phyloP scores from a whole-genome alignment of 2,797 vertebrate genomes.

The Chelon auratus region DNA sequence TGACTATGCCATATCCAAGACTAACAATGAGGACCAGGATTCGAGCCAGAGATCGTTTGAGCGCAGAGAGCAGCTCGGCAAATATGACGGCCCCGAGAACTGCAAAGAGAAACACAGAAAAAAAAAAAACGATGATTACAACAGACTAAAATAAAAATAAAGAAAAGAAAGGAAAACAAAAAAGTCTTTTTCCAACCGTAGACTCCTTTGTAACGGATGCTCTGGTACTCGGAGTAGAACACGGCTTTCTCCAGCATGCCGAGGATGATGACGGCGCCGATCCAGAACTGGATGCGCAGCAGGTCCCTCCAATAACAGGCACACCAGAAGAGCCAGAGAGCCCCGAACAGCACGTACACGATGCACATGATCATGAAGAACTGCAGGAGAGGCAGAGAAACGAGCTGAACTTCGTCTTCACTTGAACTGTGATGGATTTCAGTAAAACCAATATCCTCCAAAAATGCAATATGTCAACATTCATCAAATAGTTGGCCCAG shows the following conservation, averaged over 20 bases:
- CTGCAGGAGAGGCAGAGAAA: constrained; percentile 45
- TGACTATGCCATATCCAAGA: constrained; percentile 96
- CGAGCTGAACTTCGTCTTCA: neutral
- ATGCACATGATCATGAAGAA: constrained; percentile 96
- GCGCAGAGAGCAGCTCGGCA: constrained; percentile 93
- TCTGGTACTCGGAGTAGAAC: constrained; percentile 96
- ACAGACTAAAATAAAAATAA: neutral
- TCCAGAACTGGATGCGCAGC: constrained; percentile 96
- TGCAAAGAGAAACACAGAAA: constrained; percentile 64
- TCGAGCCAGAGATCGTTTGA: constrained; percentile 94
- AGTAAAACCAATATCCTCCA: too few species aligned
- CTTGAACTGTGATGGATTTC: too few species aligned
- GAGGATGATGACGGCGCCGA: constrained; percentile 93
- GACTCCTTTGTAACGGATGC: constrained; percentile 92
- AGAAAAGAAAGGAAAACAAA: neutral
- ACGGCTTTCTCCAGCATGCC: constrained; percentile 97
- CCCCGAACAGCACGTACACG: constrained; percentile 93
- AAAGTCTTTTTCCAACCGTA: constrained; percentile 81
- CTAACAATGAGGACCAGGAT: constrained; percentile 96
- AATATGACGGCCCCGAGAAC: constrained; percentile 93
- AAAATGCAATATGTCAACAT: neutral
- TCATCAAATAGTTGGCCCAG: neutral
- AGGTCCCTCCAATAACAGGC: constrained; percentile 95
- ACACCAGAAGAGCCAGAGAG: constrained; percentile 95
- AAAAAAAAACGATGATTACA: rapidly evolving